Percentiles rank a stretch among this genome's conserved stretches.
phyloP scores from a whole-genome alignment of 2,113 vertebrate genomes.

The Dermatemys mawii region DNA sequence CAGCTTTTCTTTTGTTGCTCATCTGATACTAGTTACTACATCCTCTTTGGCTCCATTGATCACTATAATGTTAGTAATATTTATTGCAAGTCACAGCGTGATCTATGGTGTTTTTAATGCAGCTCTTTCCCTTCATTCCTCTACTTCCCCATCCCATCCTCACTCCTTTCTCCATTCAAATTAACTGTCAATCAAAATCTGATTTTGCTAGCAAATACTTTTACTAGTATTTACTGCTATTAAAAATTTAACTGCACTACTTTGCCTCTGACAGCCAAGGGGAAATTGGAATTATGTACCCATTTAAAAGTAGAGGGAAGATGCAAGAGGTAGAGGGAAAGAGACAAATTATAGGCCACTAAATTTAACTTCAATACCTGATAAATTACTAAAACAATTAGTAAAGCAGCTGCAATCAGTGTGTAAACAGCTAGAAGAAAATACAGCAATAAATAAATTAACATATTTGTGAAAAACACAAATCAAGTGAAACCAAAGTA shows the following conservation, averaged over 20 bases:
- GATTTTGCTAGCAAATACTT: background rate
- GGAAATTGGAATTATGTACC: background rate
- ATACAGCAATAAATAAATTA: slow-evolving; percentile 44
- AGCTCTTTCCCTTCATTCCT: background rate
- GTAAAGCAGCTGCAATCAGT: slow-evolving; percentile 61
- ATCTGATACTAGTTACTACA: background rate
- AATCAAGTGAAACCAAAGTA: slow-evolving; percentile 57
- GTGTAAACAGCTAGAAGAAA: slow-evolving; percentile 57
- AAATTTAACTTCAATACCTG: slow-evolving; percentile 55
- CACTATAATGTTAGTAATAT: background rate
- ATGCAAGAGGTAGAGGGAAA: background rate
- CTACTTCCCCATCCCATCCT: background rate
- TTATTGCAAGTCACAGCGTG: background rate
- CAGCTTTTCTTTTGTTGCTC: background rate
- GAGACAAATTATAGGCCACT: slow-evolving; percentile 51
- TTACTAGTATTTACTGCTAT: background rate
- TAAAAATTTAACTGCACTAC: background rate
- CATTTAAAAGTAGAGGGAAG: slow-evolving; percentile 18
- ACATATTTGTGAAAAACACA: slow-evolving; percentile 55
- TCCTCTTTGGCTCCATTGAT: background rate
- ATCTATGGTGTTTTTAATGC: background rate
- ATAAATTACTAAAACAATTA: slow-evolving; percentile 62
- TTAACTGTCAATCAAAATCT: background rate
- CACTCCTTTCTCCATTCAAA: background rate
- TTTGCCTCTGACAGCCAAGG: background rate